Evolutionary conservation across 2,113 vertebrate genomes (phyloP).

Genomic region (Scalopus aquaticus): DNA sequence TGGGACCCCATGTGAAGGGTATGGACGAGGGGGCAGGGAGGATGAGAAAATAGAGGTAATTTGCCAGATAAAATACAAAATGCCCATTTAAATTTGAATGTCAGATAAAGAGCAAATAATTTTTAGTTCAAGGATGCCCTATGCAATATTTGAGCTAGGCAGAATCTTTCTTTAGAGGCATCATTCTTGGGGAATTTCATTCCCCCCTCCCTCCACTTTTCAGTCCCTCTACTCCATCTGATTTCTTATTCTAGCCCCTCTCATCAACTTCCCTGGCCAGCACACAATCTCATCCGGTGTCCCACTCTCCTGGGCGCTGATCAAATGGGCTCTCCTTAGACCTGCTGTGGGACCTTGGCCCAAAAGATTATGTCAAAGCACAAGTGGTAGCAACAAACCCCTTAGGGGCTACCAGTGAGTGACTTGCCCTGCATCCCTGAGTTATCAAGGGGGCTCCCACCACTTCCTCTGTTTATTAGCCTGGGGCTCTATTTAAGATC

Average conservation of each 20-base stretch:
- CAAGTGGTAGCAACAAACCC: background rate
- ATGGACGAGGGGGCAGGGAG: background rate
- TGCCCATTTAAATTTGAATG: background rate
- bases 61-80: background rate
- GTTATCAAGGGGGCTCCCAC: background rate
- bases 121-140: background rate
- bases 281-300: background rate
- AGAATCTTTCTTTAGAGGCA: background rate
- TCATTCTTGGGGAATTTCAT: background rate
- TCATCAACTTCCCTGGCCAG: background rate
- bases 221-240: background rate
- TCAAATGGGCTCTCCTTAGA: background rate
- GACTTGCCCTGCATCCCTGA: background rate
- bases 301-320: background rate
- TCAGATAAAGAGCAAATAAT: background rate
- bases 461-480: background rate
- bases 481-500: background rate
- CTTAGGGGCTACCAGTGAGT: background rate
- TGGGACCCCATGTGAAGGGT: background rate
- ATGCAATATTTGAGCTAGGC: background rate
- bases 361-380: background rate
- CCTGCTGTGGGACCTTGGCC: background rate
- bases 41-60: background rate
- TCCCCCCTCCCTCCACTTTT: background rate
- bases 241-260: background rate